Base-by-base conservation (phyloP, 2,113 vertebrate genomes). In the Cyprinodon variegatus region DNA sequence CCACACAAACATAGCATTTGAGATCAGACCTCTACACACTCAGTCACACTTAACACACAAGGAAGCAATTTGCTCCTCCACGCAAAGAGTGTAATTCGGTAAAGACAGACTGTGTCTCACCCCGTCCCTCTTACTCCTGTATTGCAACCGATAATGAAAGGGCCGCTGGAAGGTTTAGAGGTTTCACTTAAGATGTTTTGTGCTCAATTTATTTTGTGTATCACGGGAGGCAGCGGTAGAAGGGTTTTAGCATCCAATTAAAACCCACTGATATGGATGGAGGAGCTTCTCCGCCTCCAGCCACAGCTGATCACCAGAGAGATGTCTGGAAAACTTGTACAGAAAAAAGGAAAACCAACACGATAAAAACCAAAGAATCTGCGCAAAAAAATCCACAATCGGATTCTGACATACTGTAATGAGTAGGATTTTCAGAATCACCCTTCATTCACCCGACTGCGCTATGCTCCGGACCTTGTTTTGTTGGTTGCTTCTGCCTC, bases 1-100 rank as follows among this genome's bases (percentile, higher is more conserved):
- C 50, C 43, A 29, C 15, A 48, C 65, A 79, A 72, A 81, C 76
- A 75, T 53, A 74, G 71, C 50, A 70, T 73, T 84, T 86, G 57
- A 75, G 22, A 79, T 81, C 43, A 65, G 59, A 57, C 45, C 74
- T 76, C 41, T 68, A 77, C 63, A 75, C 66, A 74, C 67, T 57
- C 38, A 72, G 40, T 62, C 72, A 75, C 69, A 79, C 59, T 62
- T 61, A 53, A 66, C 59, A 78, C 80, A 84, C 77, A 83, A 70
- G 84, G 85, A 89, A 87, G 82, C 86, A 86, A 91, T 90, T 92
- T 87, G 71, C 78, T 86, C 81, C 41, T 88, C 77, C 79, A 88
- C 66, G 74, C 75, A 86, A 83, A 70, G 60, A 87, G 75, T 6
- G 76, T 90, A 82, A 90, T 89, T 90, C 64, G 41, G 75, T 87